Evolutionary conservation across 2,797 vertebrate species (phyloP).

Genomic region (Schizothorax lantsangensis): DNA sequence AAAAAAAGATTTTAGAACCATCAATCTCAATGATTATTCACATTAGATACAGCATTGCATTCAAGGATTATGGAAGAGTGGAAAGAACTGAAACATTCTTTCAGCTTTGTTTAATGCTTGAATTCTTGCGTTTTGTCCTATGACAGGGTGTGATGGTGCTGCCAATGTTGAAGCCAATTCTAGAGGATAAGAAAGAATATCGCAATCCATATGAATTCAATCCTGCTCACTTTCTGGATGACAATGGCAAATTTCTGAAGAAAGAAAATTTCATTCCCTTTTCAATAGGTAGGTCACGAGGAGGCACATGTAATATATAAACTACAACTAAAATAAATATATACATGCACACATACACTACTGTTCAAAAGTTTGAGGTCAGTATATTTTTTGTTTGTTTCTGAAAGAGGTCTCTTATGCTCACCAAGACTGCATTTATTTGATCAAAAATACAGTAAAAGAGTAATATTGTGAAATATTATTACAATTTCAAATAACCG

Average conservation of each 20-base stretch:
- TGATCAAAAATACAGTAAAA: not conserved
- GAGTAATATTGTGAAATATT: not conserved
- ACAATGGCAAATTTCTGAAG: slow-evolving; percentile 60
- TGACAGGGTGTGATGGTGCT: slow-evolving; percentile 56
- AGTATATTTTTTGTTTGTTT: not conserved
- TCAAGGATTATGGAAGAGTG: not conserved
- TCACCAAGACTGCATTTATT: not conserved
- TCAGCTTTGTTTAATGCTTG: not conserved
- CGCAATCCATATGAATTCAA: slow-evolving; percentile 54
- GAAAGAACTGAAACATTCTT: not conserved
- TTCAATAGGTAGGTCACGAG: slow-evolving; percentile 52
- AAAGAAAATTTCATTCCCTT: slow-evolving; percentile 62
- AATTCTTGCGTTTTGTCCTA: not conserved
- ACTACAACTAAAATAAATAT: not conserved
- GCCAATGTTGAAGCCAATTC: slow-evolving; percentile 55
- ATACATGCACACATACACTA: not conserved
- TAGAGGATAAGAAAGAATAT: slow-evolving; percentile 56
- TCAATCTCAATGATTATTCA: not conserved
- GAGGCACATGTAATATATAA: not conserved
- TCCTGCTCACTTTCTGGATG: slow-evolving; percentile 62
- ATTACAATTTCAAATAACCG: not conserved
- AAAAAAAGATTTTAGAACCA: no score
- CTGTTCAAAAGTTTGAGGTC: not conserved
- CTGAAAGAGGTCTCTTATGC: not conserved
- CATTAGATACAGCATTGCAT: not conserved